Evolutionary conservation across 1,140 invertebrate species (phyloP).

Genomic region (Bilobella aurantiaca): DNA sequence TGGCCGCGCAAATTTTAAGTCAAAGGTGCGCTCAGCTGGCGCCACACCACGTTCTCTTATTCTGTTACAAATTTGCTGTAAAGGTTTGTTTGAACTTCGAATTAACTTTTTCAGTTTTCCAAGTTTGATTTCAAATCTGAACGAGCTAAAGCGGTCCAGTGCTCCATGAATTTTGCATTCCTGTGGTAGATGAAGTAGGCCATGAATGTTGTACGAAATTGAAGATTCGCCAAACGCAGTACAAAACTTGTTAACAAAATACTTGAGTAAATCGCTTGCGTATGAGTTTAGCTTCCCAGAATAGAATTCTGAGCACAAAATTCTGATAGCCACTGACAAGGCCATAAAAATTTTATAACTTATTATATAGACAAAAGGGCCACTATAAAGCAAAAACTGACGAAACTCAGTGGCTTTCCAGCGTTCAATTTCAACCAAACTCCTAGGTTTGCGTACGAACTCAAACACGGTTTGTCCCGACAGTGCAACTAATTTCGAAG

Average conservation of each 20-base stretch:
- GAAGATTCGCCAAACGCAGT: constrained; percentile 36
- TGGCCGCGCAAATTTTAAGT: no score
- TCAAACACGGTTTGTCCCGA: constrained; percentile 33
- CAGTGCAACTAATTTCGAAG: constrained; percentile 10
- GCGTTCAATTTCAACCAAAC: constrained; percentile 35
- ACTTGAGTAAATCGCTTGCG: constrained; percentile 35
- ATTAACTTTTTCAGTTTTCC: constrained; percentile 4
- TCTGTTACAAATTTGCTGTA: no score
- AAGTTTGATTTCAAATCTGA: constrained; percentile 23
- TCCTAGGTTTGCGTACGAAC: constrained; percentile 38
- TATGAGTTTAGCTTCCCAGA: constrained; percentile 30
- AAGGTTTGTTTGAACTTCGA: background rate
- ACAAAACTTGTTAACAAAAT: constrained; percentile 36
- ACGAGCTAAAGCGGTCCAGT: constrained; percentile 19
- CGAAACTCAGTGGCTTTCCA: constrained; percentile 46
- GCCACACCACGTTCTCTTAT: no score
- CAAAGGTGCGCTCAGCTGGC: no score
- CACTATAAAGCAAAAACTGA: constrained; percentile 42
- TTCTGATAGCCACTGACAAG: constrained; percentile 38
- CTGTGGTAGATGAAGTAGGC: constrained; percentile 17
- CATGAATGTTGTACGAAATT: constrained; percentile 37
- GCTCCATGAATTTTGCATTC: constrained; percentile 11
- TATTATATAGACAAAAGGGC: constrained; percentile 37
- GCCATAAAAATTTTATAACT: constrained; percentile 41
- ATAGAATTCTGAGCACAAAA: constrained; percentile 34